Percentiles rank a stretch among this genome's conserved stretches.
Evolutionary conservation across 2,113 vertebrate species (phyloP).

Genomic region (Lophius piscatorius): DNA sequence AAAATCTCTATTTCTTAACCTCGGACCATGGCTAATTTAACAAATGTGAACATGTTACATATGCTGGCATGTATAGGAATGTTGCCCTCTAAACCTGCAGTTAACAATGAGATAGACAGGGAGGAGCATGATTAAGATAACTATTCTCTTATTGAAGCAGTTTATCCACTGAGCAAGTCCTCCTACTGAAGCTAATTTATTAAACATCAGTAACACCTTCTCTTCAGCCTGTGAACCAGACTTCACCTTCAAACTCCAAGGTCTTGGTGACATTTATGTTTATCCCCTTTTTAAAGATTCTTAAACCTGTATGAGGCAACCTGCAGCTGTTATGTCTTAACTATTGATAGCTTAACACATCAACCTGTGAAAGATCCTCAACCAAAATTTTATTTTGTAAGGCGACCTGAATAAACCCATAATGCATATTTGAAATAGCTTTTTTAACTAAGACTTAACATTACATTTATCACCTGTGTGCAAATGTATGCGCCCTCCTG

Average conservation of each 20-base stretch:
- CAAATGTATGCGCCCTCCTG: too few relatives aligned
- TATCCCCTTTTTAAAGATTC: constrained; percentile 17
- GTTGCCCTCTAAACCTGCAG: constrained; percentile 33
- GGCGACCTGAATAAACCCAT: too few relatives aligned
- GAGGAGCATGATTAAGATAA: constrained; percentile 7
- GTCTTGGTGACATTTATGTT: constrained; percentile 16
- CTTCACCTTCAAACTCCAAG: constrained; percentile 5
- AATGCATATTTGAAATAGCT: too few relatives aligned
- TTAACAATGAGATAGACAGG: constrained; percentile 4
- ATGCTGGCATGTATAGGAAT: neutral
- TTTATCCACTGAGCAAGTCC: constrained; percentile 13
- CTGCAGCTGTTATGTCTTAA: neutral
- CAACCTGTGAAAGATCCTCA: neutral
- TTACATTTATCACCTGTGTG: too few relatives aligned
- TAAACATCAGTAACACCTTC: constrained; percentile 10
- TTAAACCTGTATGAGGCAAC: neutral
- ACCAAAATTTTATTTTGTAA: too few relatives aligned
- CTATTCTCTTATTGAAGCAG: constrained; percentile 15
- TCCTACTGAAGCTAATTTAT: constrained; percentile 16
- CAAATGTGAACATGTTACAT: neutral
- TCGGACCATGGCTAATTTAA: neutral
- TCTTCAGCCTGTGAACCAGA: neutral
- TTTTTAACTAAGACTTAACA: too few relatives aligned
- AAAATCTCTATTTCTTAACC: neutral
- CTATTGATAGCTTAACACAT: constrained; percentile 22